Conservation (phyloP, 92 coral and sea anemone species). For the Zoanthus sansibaricus region DNA sequence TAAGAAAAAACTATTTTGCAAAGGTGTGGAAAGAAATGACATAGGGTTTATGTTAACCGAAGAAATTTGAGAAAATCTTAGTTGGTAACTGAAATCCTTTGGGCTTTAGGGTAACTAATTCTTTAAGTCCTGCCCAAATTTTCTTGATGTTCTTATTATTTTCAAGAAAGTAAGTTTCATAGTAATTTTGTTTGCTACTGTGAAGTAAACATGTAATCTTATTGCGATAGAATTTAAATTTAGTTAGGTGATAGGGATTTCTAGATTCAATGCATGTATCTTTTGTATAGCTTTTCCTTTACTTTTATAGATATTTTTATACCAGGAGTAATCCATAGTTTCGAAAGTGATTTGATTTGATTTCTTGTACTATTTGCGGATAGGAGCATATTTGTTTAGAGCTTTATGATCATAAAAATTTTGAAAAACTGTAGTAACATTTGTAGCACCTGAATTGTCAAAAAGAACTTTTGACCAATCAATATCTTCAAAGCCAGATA, state of each 20-base stretch:
- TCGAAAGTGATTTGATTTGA: not conserved
- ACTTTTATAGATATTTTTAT: conserved; percentile 52
- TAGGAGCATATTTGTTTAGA: conserved; percentile 54
- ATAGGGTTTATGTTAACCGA: conserved; percentile 30
- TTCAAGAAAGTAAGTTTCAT: conserved; percentile 49
- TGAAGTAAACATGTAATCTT: conserved; percentile 36
- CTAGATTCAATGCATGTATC: conserved; percentile 44
- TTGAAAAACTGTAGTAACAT: conserved; percentile 57
- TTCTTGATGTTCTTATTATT: conserved; percentile 44
- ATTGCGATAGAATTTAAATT: conserved; percentile 47
- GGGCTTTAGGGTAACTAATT: conserved; percentile 43
- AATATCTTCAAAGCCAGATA: conserved; percentile 37
- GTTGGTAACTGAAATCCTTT: conserved; percentile 43
- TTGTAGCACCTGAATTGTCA: conserved; percentile 19
- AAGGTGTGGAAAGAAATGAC: conserved; percentile 46
- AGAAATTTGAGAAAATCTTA: conserved; percentile 36
- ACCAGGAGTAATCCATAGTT: conserved; percentile 49
- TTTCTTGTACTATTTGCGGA: conserved; percentile 34
- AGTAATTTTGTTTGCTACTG: conserved; percentile 49
- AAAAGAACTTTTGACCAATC: conserved; percentile 44
- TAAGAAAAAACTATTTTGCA: conserved; percentile 34
- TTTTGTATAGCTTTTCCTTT: conserved; percentile 57
- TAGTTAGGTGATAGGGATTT: conserved; percentile 48
- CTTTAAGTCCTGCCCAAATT: conserved; percentile 56
- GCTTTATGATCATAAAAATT: conserved; percentile 53